Base-by-base conservation (phyloP, 1,140 invertebrate species). In the Tetramorium parvispinum region DNA sequence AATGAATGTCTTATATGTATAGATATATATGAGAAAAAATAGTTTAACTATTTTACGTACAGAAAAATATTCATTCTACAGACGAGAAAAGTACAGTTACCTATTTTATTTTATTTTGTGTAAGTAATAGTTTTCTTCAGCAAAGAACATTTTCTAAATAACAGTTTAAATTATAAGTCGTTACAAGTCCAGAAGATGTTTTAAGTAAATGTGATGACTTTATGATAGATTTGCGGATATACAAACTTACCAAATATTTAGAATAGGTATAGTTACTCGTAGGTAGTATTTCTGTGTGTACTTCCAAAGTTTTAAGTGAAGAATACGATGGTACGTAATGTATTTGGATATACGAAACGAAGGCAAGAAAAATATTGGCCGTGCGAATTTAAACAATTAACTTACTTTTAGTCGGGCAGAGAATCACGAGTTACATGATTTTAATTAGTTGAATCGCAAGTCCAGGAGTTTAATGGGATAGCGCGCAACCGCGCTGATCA, bases 371-470 rank as follows among this genome's bases (percentile, higher is more conserved):
- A 70, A 70, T 16, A n/a, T 53, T n/a, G 21, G 37, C 10, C 10
- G 27, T n/a, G 3, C 21, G 11, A 57, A 7, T 81, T 81, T 11
- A 27, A 70, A 71, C 49, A 55, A 81, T 81, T 55, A 70, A 71
- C 21, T 70, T 53, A 21, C 32, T n/a, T 53, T 53, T 7, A 16
- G 16, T 0, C 37, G 65, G 24, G 32, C 10, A 3, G 27, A 32
- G 16, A 55, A 10, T 24, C 2, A 46, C 43, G 32, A 55, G 32
- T 81, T 81, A 27, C 78, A 37, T 21, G 49, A 18, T 81, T 71
- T 71, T 71, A 81, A 81, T 81, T 71, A 81, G 65, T 70, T 57
- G 53, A 81, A 81, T 55, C 21, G 65, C 78, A 3, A 37, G 46
- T n/a, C 24, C 21, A 5, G 32, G 13, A 66, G 27, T 51, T 79